These are phyloP conservation scores for Clarias laeviceps DNA, from an alignment of 2,797 vertebrate genomes.

Conservation along the genomic window DNA sequence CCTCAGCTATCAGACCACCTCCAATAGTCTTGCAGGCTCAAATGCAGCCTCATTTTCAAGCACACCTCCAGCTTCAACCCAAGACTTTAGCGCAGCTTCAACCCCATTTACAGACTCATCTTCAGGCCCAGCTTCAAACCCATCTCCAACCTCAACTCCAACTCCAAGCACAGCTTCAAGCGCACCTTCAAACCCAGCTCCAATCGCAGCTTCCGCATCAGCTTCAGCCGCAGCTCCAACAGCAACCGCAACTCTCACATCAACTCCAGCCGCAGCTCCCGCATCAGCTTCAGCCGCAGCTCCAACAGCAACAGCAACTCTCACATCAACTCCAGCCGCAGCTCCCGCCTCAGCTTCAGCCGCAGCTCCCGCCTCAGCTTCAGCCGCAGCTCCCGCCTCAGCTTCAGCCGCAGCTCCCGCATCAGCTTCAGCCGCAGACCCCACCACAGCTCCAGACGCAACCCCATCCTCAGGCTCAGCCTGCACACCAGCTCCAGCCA, in stretches of 20 bases:
- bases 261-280: conserved; percentile 49
- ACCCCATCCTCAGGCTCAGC: conserved; percentile 47
- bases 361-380: background rate
- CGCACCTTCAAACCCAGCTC: conserved; percentile 76
- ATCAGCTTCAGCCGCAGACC: conserved; percentile 56
- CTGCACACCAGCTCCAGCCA: conserved; percentile 59
- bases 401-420: conserved; percentile 76
- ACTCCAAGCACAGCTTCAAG: conserved; percentile 68
- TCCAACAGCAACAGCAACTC: too few relatives aligned
- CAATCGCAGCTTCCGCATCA: conserved; percentile 29
- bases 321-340: conserved; percentile 66
- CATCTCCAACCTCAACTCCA: conserved; percentile 61
- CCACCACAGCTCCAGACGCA: conserved; percentile 47
- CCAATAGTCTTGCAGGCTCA: conserved; percentile 48
- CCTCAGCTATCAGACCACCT: conserved; percentile 41
- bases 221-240: conserved; percentile 37
- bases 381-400: conserved; percentile 53
- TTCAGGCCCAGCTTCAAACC: conserved; percentile 45
- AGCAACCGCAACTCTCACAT: conserved; percentile 44
- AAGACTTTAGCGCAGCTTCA: conserved; percentile 64
- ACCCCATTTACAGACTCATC: conserved; percentile 50
- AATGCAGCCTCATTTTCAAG: conserved; percentile 37
- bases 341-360: conserved; percentile 61
- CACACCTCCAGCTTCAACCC: conserved; percentile 50
- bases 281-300: conserved; percentile 48